Percentiles rank a stretch among this genome's conserved stretches.
Evolutionary conservation across 2,888 invertebrate genomes (phyloP).

Genomic region (Oscheius onirici): DNA sequence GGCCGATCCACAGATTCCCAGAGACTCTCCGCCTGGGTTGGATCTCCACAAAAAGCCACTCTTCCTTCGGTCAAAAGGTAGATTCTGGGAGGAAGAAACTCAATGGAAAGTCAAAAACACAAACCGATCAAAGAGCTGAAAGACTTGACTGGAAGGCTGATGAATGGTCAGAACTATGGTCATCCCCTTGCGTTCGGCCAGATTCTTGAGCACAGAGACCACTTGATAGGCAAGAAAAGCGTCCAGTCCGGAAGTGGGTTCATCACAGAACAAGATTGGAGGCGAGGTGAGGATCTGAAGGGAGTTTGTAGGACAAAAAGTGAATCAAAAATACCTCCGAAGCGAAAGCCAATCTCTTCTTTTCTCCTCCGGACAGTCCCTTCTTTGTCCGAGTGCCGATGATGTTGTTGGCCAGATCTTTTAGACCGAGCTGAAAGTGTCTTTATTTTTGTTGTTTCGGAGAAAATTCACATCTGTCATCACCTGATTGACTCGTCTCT

Average conservation of each 20-base stretch:
- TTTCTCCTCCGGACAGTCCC: slow-evolving; percentile 91
- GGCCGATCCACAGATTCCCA: slow-evolving; percentile 60
- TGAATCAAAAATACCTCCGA: slow-evolving; percentile 80
- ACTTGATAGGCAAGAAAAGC: slow-evolving; percentile 71
- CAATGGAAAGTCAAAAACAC: background rate
- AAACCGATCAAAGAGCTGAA: slow-evolving; percentile 83
- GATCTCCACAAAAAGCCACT: slow-evolving; percentile 63
- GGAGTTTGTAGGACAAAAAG: background rate
- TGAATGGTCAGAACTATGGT: slow-evolving; percentile 92
- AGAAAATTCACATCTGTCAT: slow-evolving; percentile 59
- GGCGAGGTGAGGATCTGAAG: slow-evolving; percentile 74
- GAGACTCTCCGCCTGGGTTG: slow-evolving; percentile 52
- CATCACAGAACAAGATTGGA: slow-evolving; percentile 75
- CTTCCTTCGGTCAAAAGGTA: slow-evolving; percentile 64
- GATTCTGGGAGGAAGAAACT: slow-evolving; percentile 51
- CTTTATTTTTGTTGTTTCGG: background rate
- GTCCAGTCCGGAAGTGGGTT: slow-evolving; percentile 75
- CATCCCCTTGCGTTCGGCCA: slow-evolving; percentile 79
- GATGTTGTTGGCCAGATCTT: slow-evolving; percentile 80
- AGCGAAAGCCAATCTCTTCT: slow-evolving; percentile 89
- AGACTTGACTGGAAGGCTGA: slow-evolving; percentile 90
- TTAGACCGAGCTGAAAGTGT: slow-evolving; percentile 72
- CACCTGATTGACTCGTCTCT: slow-evolving; percentile 80
- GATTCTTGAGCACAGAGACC: slow-evolving; percentile 70
- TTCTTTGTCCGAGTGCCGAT: slow-evolving; percentile 84